Evolutionary conservation across 2,113 vertebrate genomes (phyloP), one percentile per base, ranked within the genome.

Genomic region (Butorides virescens): DNA sequence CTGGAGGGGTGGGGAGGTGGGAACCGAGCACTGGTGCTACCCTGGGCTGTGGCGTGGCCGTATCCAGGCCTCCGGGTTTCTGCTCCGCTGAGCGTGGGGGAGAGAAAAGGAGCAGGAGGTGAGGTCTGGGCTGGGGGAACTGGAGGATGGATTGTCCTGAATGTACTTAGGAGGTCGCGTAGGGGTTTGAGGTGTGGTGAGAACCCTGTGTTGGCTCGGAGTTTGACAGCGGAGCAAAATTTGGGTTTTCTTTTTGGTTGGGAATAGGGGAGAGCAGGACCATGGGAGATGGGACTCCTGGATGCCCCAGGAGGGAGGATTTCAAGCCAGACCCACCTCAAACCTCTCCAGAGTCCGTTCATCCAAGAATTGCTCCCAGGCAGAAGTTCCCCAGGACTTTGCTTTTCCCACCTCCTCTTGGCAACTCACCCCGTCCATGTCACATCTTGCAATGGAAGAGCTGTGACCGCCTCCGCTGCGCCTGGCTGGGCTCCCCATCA

Each of bases 161-260:
- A 5, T 30, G 36, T 1, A 0, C 13, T 30, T 3, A 4, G 15
- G 26, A 26, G 22, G 26, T 17, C 8, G 0, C 0, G 1, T 0
- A 12, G 47, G 22, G 32, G 3, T 72, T 46, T 63, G 36, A 47
- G 62, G 29, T 9, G 15, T 9, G 26, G 13, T 22, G 32, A 8
- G 15, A 71, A 15, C 3, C 9, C 52, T 14, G 10, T 1, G 0
- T 0, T 11, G 36, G 30, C 23, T 78, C 39, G 7, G 86, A 0
- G 13, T 26, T 62, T 5, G n/a, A 10, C 23, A 49, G 32, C 26
- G 34, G 59, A 87, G 25, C 2, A 47, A 36, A 61, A 19, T 25
- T 1, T 34, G 23, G 11, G 16, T 10, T 74, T 81, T 70, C 25
- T 11, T 59, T 36, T 32, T 27, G 29, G 10, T 1, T 53, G 30